Conservation (phyloP, 2,113 vertebrate species). For the Heliornis fulica region DNA sequence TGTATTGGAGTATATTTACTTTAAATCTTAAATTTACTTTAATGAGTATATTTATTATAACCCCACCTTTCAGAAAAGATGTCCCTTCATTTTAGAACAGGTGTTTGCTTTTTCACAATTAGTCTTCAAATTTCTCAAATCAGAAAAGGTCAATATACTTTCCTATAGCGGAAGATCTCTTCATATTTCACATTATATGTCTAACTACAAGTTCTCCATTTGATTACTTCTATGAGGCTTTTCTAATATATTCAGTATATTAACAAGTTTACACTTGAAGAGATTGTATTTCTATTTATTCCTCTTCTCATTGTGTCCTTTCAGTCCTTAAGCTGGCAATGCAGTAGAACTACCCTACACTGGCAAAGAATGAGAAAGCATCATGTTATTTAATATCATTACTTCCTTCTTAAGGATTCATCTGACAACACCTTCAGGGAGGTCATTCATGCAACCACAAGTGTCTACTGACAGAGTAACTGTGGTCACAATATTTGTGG, state of each 20-base stretch:
- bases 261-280: neutral
- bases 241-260: neutral
- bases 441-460: neutral
- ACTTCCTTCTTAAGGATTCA: neutral
- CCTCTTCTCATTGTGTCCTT: neutral
- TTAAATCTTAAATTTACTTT: neutral
- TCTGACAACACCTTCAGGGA: neutral
- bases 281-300: neutral
- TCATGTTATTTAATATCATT: neutral
- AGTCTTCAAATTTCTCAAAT: neutral
- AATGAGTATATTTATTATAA: neutral
- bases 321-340: neutral
- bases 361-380: neutral
- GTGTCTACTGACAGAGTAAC: neutral
- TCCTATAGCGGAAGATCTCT: neutral
- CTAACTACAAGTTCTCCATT: neutral
- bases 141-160: neutral
- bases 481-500: neutral
- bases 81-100: neutral
- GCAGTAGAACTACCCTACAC: neutral
- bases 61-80: neutral
- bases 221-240: neutral
- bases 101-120: neutral
- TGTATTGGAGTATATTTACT: neutral
- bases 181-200: neutral